Base-by-base conservation (phyloP, 2,888 invertebrate genomes). In the Troglohyphantes excavatus region DNA sequence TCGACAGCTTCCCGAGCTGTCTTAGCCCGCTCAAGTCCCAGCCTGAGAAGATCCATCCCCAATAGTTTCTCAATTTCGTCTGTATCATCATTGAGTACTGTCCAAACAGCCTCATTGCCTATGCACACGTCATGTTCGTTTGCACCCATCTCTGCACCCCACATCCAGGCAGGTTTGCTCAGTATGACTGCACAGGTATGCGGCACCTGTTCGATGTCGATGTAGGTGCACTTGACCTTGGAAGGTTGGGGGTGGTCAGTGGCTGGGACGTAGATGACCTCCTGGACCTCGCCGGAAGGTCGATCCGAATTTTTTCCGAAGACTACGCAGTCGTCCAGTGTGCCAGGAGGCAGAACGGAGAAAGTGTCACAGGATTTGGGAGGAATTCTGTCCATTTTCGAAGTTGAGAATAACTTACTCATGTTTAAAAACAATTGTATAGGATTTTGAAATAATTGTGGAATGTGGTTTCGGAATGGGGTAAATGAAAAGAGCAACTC, bases 111-210 rank as follows among this genome's bases (percentile, higher is more conserved):
- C 93, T 96, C 96, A 93, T 96, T 96, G 11, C 96, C 96, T 90
- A 97, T 95, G 27, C 95, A 96, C 43, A 97, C 96, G 75, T 96
- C 96, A 92, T 95, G 95, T 91, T 96, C 96, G 93, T 97, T 97
- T 19, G 96, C 95, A 5, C 97, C 97, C 95, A 96, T 97, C 94
- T 97, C 97, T 0, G 96, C 97, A 2, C 97, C 97, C 97, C 97
- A 97, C 95, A 96, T 95, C 95, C 96, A 96, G 7, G 95, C 95
- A 0, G 97, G 96, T 93, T 96, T 97, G 93, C 96, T 97, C 91
- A 97, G 93, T 92, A 97, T 95, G 1, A 96, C 95, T 53, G 95
- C 95, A 93, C 96, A 95, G 3, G 96, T 95, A 39, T 95, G 94
- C 7, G 94, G 93, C 2, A 93, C 93, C 93, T 95, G 95, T 23